phyloP scores from a whole-genome alignment of 2,797 vertebrate genomes.

The Notamacropus eugenii region DNA sequence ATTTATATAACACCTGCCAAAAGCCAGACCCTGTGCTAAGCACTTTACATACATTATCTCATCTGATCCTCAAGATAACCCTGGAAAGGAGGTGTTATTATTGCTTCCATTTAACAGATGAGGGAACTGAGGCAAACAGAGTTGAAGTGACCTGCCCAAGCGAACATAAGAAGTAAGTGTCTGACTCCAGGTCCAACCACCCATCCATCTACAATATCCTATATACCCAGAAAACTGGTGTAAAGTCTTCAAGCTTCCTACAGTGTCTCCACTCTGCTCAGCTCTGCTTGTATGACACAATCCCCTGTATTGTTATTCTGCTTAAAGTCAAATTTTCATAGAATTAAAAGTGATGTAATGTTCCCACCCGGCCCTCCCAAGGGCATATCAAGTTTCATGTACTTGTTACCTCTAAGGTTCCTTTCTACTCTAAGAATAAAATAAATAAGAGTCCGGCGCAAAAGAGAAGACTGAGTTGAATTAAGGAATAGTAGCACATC shows the following conservation, averaged over 20 bases:
- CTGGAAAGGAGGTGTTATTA: neutral
- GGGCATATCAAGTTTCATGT: neutral
- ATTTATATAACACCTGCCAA: neutral
- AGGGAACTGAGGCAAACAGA: neutral
- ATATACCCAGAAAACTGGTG: neutral
- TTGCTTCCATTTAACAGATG: neutral
- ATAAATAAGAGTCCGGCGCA: neutral
- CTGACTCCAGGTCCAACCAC: neutral
- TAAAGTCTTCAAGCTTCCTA: neutral
- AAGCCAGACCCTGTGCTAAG: neutral
- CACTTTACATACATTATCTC: neutral
- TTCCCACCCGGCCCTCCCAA: neutral
- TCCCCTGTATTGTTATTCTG: neutral
- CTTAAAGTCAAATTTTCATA: neutral
- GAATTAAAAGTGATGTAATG: neutral
- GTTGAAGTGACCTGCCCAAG: neutral
- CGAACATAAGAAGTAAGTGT: neutral
- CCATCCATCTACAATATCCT: neutral
- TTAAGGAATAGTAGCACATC: neutral
- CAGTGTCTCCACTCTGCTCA: neutral
- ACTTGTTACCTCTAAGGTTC: neutral
- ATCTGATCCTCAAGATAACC: neutral
- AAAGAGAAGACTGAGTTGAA: neutral
- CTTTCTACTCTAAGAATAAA: neutral
- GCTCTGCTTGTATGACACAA: neutral